phyloP scores from a whole-genome alignment of 2,797 vertebrate species.

The Tapera naevia region DNA sequence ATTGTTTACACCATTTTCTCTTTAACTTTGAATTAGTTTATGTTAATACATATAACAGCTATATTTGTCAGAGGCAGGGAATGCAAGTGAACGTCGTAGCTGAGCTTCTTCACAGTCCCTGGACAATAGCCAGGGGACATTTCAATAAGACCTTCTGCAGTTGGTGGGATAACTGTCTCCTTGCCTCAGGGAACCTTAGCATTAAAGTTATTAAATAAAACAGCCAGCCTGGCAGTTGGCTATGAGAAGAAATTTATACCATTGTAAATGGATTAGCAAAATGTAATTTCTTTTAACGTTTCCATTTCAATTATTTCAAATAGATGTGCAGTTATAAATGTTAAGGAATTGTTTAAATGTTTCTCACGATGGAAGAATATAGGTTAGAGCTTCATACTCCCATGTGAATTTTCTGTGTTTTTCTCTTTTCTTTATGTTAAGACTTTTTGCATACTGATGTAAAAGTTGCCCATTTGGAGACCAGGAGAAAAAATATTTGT shows the following conservation, averaged over 20 bases:
- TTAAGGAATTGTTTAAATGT: conserved; percentile 61
- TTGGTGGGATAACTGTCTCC: conserved; percentile 71
- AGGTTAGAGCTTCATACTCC: not conserved
- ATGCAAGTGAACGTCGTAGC: conserved; percentile 8
- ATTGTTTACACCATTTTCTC: not conserved
- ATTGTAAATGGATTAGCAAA: conserved; percentile 69
- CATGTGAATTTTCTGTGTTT: not conserved
- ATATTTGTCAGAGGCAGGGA: not conserved
- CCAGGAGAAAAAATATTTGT: not conserved
- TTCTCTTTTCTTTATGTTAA: not conserved
- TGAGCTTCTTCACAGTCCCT: conserved; percentile 2
- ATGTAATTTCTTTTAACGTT: conserved; percentile 64
- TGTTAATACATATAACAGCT: not conserved
- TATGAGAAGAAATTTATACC: conserved; percentile 71
- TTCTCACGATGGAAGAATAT: conserved; percentile 41
- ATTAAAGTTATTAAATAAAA: conserved; percentile 73
- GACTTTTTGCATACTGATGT: not conserved
- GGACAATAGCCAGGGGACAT: conserved; percentile 62
- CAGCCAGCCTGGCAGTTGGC: conserved; percentile 63
- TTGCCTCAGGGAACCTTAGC: conserved; percentile 58
- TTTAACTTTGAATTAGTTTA: not conserved
- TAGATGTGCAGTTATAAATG: conserved; percentile 66
- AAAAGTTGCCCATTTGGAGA: conserved; percentile 9
- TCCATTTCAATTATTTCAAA: conserved; percentile 74
- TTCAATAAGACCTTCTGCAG: conserved; percentile 46